These are phyloP conservation scores for Noctua janthe DNA, from an alignment of 2,888 invertebrate genomes.

Conservation along the genomic window DNA sequence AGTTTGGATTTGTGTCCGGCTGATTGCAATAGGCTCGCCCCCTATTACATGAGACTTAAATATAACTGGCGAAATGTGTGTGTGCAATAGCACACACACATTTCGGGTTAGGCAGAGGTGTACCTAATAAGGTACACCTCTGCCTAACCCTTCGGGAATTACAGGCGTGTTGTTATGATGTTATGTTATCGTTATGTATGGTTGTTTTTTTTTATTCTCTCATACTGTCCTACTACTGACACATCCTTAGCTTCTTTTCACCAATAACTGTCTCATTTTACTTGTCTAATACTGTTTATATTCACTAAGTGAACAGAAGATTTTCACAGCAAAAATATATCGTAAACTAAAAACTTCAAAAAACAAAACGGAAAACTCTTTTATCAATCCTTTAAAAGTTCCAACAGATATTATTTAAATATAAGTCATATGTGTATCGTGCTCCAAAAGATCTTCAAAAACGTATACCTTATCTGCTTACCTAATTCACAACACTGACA, in stretches of 20 bases:
- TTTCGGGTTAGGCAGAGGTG: too few relatives aligned
- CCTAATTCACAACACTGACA: slow-evolving; percentile 24
- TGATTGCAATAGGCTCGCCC: too few relatives aligned
- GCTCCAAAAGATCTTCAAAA: not conserved
- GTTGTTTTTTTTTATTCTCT: not conserved
- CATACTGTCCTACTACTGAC: not conserved
- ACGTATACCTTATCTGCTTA: not conserved
- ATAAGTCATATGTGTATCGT: not conserved
- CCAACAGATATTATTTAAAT: not conserved
- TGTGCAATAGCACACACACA: too few relatives aligned
- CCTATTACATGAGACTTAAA: too few relatives aligned
- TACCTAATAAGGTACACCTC: too few relatives aligned
- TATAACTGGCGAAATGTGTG: too few relatives aligned
- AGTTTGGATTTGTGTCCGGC: too few relatives aligned
- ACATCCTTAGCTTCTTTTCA: too few relatives aligned
- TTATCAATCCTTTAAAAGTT: not conserved
- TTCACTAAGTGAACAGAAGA: not conserved
- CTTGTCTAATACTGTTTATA: too few relatives aligned
- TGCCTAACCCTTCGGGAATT: too few relatives aligned
- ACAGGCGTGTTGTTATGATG: too few relatives aligned
- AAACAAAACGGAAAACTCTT: not conserved
- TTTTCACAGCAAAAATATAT: not conserved
- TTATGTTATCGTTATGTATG: not conserved
- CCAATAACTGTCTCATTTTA: too few relatives aligned
- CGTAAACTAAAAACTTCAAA: not conserved